Evolutionary conservation across 2,797 vertebrate genomes (phyloP).

Genomic region (Todus mexicanus): DNA sequence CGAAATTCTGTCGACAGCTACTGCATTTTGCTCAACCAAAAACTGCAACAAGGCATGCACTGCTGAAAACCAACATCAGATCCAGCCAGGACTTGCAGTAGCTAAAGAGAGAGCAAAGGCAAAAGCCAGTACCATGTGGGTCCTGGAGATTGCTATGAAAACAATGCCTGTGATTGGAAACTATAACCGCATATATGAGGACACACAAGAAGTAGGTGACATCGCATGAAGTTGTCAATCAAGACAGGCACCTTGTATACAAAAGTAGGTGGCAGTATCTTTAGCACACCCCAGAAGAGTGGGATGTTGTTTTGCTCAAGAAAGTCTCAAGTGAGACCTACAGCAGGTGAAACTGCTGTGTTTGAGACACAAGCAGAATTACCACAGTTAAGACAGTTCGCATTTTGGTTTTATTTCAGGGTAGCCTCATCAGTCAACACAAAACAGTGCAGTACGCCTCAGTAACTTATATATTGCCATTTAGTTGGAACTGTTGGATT

Average conservation of each 20-base stretch:
- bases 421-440: not conserved
- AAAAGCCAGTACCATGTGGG: not conserved
- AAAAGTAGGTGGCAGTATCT: not conserved
- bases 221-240: not conserved
- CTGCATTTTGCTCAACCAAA: not conserved
- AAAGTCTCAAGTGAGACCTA: not conserved
- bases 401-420: not conserved
- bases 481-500: not conserved
- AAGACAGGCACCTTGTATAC: not conserved
- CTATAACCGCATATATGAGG: not conserved
- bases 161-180: not conserved
- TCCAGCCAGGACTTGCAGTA: not conserved
- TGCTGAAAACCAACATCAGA: not conserved
- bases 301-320: not conserved
- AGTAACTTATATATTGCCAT: not conserved
- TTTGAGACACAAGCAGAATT: not conserved
- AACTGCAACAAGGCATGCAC: not conserved
- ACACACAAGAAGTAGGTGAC: not conserved
- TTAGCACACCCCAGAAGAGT: not conserved
- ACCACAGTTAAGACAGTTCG: not conserved
- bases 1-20: not conserved
- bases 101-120: not conserved
- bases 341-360: not conserved
- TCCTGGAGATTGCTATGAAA: not conserved
- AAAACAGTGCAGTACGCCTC: not conserved